Percentiles rank a stretch among this genome's conserved stretches.
Conservation (phyloP, 1,140 invertebrate species). For the Trypoxylus dichotomus region DNA sequence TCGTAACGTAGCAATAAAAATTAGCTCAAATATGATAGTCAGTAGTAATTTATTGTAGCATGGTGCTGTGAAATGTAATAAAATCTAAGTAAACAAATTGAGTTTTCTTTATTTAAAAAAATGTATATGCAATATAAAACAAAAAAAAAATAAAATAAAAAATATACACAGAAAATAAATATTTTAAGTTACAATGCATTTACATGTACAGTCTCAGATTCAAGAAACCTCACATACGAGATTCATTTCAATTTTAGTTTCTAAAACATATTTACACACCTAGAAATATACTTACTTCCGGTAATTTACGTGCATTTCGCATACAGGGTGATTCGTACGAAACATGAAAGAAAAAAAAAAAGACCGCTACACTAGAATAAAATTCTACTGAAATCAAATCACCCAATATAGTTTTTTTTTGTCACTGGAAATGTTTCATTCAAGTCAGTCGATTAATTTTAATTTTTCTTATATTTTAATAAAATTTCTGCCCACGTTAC, state of each 20-base stretch:
- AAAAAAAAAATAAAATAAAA: constrained; percentile 20
- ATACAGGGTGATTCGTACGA: neutral
- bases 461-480: neutral
- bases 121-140: constrained; percentile 16
- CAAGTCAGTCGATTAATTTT: neutral
- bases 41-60: constrained; percentile 30
- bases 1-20: neutral
- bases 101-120: constrained; percentile 38
- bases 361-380: neutral
- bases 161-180: constrained; percentile 43
- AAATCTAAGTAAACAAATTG: constrained; percentile 33
- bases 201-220: constrained; percentile 48
- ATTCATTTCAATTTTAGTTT: neutral
- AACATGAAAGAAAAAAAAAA: neutral
- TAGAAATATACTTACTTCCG: neutral
- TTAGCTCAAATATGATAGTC: constrained; percentile 18
- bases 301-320: neutral
- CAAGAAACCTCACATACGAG: neutral
- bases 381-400: neutral
- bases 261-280: constrained; percentile 13
- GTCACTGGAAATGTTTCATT: neutral
- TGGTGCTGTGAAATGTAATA: constrained; percentile 31
- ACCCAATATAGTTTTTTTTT: neutral
- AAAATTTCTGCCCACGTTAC: constrained; percentile 1
- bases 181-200: constrained; percentile 43